These are phyloP conservation scores for Erannis defoliaria DNA, from an alignment of 2,888 invertebrate species.

Conservation along the genomic window DNA sequence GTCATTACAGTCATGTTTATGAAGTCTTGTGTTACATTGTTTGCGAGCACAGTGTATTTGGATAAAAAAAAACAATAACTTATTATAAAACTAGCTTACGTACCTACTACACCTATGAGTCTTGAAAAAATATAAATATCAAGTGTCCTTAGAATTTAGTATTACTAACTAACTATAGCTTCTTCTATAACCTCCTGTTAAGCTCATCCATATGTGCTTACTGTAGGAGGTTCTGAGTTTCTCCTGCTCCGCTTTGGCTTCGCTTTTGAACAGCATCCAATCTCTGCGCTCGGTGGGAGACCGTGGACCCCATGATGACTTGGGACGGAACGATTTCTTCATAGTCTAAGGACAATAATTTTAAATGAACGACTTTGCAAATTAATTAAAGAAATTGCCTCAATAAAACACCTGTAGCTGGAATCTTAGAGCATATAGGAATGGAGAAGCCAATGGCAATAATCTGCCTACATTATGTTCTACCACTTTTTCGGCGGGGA, in stretches of 20 bases:
- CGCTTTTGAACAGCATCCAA: constrained; percentile 86
- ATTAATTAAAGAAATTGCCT: no score
- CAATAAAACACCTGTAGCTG: no score
- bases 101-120: neutral
- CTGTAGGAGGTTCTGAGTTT: constrained; percentile 47
- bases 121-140: constrained; percentile 13
- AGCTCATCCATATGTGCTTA: constrained; percentile 62
- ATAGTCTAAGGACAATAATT: constrained; percentile 70
- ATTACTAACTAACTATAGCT: constrained; percentile 13
- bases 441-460: no score
- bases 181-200: constrained; percentile 50
- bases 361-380: no score
- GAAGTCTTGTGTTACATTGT: no score
- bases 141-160: neutral
- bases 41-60: no score
- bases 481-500: no score
- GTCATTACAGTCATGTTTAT: no score
- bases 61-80: no score
- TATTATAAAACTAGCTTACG: neutral
- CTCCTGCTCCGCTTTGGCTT: constrained; percentile 66
- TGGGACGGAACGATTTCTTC: constrained; percentile 71
- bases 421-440: no score
- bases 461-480: no score
- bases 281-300: constrained; percentile 74
- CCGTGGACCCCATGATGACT: constrained; percentile 88